Percentiles rank a stretch among this genome's conserved stretches.
Conservation (phyloP, 92 coral and sea anemone species). For the Plumapathes pennacea region DNA sequence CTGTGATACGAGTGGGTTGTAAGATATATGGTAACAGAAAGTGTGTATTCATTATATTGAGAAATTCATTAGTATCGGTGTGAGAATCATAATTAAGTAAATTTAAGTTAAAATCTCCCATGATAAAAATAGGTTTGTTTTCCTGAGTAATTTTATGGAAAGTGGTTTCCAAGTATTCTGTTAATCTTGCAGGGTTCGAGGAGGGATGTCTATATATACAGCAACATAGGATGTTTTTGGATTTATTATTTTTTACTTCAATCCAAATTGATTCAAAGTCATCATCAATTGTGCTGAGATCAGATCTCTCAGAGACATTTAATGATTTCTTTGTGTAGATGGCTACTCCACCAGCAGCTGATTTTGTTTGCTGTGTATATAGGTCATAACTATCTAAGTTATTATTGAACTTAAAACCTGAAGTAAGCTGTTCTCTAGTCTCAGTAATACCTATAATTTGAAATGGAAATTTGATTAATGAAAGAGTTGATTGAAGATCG, state of each 20-base stretch:
- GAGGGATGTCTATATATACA: constrained; percentile 32
- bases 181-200: constrained; percentile 1
- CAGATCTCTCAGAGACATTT: constrained; percentile 18
- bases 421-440: constrained; percentile 1
- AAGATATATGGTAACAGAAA: constrained; percentile 20
- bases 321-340: constrained; percentile 11
- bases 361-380: constrained; percentile 14
- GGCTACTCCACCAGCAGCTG: constrained; percentile 39
- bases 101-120: constrained; percentile 22
- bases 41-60: constrained; percentile 16
- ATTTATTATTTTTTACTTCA: constrained; percentile 13
- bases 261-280: constrained; percentile 48
- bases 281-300: not conserved
- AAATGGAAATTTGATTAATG: not conserved
- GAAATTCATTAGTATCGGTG: constrained; percentile 9
- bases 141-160: constrained; percentile 27
- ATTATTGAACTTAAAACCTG: constrained; percentile 11
- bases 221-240: constrained; percentile 25
- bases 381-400: constrained; percentile 22
- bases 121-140: constrained; percentile 16
- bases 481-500: constrained; percentile 9
- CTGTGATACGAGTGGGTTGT: constrained; percentile 36
- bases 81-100: constrained; percentile 22
- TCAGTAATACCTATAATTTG: not conserved
- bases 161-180: constrained; percentile 22